These are phyloP conservation scores for Spodoptera picta DNA, from an alignment of 2,888 invertebrate genomes.

Conservation along the genomic window DNA sequence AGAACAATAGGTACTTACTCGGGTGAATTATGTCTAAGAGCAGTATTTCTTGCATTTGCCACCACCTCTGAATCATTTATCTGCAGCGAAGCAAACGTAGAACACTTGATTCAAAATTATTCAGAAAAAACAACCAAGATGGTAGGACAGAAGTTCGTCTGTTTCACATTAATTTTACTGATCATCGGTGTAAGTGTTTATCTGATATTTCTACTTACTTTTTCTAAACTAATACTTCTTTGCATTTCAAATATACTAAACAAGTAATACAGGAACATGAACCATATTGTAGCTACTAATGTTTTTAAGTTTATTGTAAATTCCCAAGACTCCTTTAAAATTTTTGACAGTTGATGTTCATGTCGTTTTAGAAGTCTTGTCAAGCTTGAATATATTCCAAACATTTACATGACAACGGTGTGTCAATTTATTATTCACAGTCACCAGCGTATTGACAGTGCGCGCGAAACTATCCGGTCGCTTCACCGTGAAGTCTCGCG, in stretches of 20 bases:
- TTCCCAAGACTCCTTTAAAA: constrained; percentile 75
- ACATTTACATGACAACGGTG: constrained; percentile 62
- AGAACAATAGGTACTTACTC: constrained; percentile 69
- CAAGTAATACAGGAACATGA: constrained; percentile 71
- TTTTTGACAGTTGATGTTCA: constrained; percentile 76
- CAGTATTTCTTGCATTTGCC: constrained; percentile 71
- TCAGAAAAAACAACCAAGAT: constrained; percentile 37
- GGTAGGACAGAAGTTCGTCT: constrained; percentile 28
- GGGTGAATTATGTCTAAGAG: constrained; percentile 59
- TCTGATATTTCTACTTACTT: constrained; percentile 61
- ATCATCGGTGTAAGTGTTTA: constrained; percentile 38
- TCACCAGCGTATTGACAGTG: no score
- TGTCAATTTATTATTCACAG: not conserved
- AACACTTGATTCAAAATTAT: constrained; percentile 36
- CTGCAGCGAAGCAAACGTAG: constrained; percentile 56
- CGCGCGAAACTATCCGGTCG: no score
- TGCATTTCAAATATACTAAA: constrained; percentile 83
- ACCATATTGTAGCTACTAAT: constrained; percentile 77
- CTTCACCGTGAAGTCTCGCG: constrained; percentile 1
- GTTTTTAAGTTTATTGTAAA: constrained; percentile 72
- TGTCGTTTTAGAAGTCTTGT: constrained; percentile 70
- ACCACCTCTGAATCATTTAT: constrained; percentile 71
- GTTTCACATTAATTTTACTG: constrained; percentile 24
- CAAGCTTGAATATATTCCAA: constrained; percentile 72
- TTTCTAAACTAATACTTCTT: constrained; percentile 80